phyloP scores from a whole-genome alignment of 37 sponge, comb jelly and placozoan species.

The Halichondria panicea region DNA sequence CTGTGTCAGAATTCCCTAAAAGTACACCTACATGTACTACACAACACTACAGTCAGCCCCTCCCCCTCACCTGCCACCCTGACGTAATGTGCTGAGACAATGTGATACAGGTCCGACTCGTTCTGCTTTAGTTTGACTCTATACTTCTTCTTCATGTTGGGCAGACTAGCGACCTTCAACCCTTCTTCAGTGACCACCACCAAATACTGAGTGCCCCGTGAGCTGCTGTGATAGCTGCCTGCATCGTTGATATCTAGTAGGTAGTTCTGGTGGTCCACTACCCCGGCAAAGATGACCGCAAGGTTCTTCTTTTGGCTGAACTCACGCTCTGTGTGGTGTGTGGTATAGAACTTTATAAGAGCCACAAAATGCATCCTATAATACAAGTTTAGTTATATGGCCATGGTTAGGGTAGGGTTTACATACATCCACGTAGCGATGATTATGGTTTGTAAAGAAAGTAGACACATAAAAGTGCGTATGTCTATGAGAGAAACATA shows the following conservation, averaged over 20 bases:
- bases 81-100: constrained; percentile 72
- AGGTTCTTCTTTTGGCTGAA: constrained; percentile 60
- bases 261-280: constrained; percentile 61
- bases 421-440: too few species aligned
- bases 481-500: too few species aligned
- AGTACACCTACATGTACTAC: neutral
- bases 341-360: too few species aligned
- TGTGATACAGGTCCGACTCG: constrained; percentile 62
- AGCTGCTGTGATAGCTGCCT: constrained; percentile 30
- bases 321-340: constrained; percentile 56
- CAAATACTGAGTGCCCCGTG: constrained; percentile 59
- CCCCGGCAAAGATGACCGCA: constrained; percentile 60
- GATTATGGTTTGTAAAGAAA: too few species aligned
- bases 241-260: constrained; percentile 62
- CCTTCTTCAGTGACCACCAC: constrained; percentile 71
- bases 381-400: too few species aligned
- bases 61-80: constrained; percentile 50
- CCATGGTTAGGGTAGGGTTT: too few species aligned
- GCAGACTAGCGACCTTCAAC: constrained; percentile 46
- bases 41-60: too few species aligned
- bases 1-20: too few species aligned
- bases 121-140: constrained; percentile 52
- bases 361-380: too few species aligned
- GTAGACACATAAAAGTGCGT: too few species aligned
- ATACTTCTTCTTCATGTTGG: constrained; percentile 62